A percentile compares a stretch with the other conserved stretches of the same genome.
Conservation (phyloP, 2,888 invertebrate species). For the Eutolmus rufibarbis region DNA sequence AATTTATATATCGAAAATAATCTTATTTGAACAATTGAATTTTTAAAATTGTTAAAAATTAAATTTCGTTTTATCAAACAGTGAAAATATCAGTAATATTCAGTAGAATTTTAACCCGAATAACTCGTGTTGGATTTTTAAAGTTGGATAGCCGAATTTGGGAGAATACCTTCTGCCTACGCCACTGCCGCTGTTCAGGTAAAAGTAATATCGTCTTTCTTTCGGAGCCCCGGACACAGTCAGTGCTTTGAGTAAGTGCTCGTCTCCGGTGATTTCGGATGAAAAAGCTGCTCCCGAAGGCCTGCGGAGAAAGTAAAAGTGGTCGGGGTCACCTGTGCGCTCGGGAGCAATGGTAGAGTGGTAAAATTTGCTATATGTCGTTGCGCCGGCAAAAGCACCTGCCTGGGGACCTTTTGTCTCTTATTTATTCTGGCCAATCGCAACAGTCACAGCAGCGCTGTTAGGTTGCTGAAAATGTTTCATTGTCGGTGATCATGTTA, state of each 20-base stretch:
- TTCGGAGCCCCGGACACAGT: neutral
- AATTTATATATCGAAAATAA: too few species aligned
- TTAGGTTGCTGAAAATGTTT: neutral
- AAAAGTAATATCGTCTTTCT: conserved; percentile 21
- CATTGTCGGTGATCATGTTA: neutral
- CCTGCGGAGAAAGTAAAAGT: conserved; percentile 39
- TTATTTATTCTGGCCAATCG: neutral
- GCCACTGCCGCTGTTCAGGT: neutral
- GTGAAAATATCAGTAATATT: too few species aligned
- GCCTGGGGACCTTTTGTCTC: neutral
- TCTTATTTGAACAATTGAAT: too few species aligned
- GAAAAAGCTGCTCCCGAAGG: neutral
- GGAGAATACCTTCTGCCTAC: too few species aligned
- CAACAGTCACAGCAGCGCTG: neutral
- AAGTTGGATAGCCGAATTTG: too few species aligned
- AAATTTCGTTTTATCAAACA: too few species aligned
- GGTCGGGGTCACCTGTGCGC: neutral
- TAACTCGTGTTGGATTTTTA: too few species aligned
- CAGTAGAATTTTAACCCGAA: too few species aligned
- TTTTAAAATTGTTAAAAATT: too few species aligned
- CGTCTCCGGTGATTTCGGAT: neutral
- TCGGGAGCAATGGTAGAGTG: neutral
- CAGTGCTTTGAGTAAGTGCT: neutral
- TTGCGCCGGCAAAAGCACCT: neutral
- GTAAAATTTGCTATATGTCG: neutral